phyloP scores from a whole-genome alignment of 2,113 vertebrate genomes.

The Onychostruthus taczanowskii region DNA sequence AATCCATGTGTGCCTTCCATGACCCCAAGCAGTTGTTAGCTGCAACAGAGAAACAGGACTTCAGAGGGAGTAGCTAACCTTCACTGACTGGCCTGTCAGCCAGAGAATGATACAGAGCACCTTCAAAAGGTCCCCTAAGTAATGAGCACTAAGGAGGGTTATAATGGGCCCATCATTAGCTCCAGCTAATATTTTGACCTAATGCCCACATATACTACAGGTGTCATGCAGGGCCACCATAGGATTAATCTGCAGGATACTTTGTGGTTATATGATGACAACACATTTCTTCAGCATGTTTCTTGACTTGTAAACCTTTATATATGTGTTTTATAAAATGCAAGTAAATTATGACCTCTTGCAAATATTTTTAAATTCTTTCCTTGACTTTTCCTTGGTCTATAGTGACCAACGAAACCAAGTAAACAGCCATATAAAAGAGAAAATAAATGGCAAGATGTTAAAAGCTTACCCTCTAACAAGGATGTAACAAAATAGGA shows the following conservation, averaged over 20 bases:
- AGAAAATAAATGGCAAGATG: not conserved
- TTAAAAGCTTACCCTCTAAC: not conserved
- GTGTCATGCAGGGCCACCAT: constrained; percentile 45
- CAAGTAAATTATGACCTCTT: not conserved
- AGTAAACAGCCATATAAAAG: not conserved
- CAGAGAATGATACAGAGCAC: constrained; percentile 60
- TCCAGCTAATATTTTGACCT: constrained; percentile 65
- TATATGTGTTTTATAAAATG: not conserved
- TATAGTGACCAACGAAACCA: not conserved
- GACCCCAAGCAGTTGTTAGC: constrained; percentile 49
- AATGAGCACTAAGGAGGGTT: constrained; percentile 55
- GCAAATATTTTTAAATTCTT: not conserved
- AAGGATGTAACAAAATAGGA: not conserved
- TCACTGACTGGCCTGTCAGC: constrained; percentile 56
- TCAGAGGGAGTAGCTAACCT: constrained; percentile 60
- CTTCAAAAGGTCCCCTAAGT: constrained; percentile 61
- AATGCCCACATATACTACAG: constrained; percentile 35
- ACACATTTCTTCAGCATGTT: constrained; percentile 42
- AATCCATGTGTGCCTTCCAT: constrained; percentile 59
- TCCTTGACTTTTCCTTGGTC: not conserved
- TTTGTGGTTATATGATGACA: constrained; percentile 36
- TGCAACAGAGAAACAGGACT: not conserved
- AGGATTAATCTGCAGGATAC: constrained; percentile 38
- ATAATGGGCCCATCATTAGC: constrained; percentile 57
- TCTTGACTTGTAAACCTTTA: not conserved